Evolutionary conservation across 2,113 vertebrate genomes (phyloP).

Genomic region (Thamnaconus septentrionalis): DNA sequence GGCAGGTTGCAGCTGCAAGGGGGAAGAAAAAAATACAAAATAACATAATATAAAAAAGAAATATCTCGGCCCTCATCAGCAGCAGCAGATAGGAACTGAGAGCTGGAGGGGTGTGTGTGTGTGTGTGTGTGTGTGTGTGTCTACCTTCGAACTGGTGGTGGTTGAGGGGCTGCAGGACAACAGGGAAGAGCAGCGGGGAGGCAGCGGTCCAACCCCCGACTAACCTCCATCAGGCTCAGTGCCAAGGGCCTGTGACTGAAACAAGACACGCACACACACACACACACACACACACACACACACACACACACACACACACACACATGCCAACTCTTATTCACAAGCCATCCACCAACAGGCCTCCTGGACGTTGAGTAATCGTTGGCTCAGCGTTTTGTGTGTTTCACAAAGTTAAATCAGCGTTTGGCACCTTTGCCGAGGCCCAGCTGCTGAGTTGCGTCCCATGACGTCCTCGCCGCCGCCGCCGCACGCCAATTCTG

Average conservation of each 20-base stretch:
- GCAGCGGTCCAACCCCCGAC: no score
- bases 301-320: not conserved
- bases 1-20: conserved; percentile 54
- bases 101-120: conserved; percentile 18
- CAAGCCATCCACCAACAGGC: conserved; percentile 32
- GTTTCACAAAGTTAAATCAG: conserved; percentile 42
- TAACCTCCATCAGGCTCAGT: no score
- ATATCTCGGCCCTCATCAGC: conserved; percentile 25
- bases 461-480: conserved; percentile 1
- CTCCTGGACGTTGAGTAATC: conserved; percentile 38
- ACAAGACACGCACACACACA: conserved; percentile 10
- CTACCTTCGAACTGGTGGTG: no score
- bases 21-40: not conserved
- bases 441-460: conserved; percentile 21
- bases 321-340: conserved; percentile 10
- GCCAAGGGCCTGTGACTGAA: conserved; percentile 17
- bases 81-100: conserved; percentile 20
- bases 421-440: conserved; percentile 24
- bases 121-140: no score
- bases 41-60: no score
- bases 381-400: conserved; percentile 39
- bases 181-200: no score
- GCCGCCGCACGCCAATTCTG: conserved; percentile 37
- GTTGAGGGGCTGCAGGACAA: no score
- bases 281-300: not conserved